These are phyloP conservation scores for Matsumurasca onukii DNA, from an alignment of 1,140 invertebrate genomes.

Conservation along the genomic window DNA sequence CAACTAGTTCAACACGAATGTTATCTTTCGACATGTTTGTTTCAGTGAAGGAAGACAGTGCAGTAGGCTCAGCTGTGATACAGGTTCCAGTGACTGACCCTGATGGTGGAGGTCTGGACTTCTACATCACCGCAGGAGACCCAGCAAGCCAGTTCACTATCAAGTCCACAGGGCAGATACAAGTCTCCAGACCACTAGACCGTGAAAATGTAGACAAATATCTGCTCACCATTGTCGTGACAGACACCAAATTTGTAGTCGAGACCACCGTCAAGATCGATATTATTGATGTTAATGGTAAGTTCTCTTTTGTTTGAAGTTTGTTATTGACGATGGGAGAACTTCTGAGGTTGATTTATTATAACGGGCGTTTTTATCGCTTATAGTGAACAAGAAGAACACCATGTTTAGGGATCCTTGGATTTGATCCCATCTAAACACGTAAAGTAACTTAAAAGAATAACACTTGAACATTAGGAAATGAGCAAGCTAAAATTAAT, in stretches of 20 bases:
- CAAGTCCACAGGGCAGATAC: slow-evolving; percentile 76
- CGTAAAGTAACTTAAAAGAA: too few relatives aligned
- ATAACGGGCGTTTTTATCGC: background rate
- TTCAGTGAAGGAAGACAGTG: slow-evolving; percentile 72
- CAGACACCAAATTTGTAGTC: slow-evolving; percentile 82
- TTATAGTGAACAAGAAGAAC: background rate
- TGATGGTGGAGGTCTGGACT: slow-evolving; percentile 60
- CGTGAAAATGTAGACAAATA: slow-evolving; percentile 70
- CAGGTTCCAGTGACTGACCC: slow-evolving; percentile 67
- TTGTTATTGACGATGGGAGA: too few relatives aligned
- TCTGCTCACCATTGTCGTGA: slow-evolving; percentile 70
- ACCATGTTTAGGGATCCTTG: background rate
- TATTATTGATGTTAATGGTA: slow-evolving; percentile 85
- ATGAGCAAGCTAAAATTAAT: too few relatives aligned
- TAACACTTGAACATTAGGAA: too few relatives aligned
- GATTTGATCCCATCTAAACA: too few relatives aligned
- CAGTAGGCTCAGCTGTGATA: slow-evolving; percentile 73
- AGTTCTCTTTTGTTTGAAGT: slow-evolving; percentile 45
- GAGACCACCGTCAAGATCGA: slow-evolving; percentile 66
- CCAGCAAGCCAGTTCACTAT: slow-evolving; percentile 73
- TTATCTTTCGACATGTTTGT: too few relatives aligned
- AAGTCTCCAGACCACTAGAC: slow-evolving; percentile 73
- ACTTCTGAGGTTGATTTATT: background rate
- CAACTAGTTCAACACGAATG: too few relatives aligned
- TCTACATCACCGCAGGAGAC: slow-evolving; percentile 75